Evolutionary conservation across 2,888 invertebrate species (phyloP).

Genomic region (Hypselothyrea guttata): DNA sequence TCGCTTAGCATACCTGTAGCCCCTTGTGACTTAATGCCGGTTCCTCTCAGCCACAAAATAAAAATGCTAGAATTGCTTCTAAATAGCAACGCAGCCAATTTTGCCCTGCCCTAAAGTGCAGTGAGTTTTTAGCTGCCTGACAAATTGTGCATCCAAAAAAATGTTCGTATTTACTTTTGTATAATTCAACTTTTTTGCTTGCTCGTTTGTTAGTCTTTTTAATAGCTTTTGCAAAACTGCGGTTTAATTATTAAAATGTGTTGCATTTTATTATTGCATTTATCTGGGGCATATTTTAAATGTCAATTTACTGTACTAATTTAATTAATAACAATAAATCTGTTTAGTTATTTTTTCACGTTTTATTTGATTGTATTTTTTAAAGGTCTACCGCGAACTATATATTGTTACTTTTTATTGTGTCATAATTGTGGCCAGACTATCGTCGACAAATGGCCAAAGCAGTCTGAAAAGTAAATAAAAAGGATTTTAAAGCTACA

Average conservation of each 20-base stretch:
- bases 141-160: slow-evolving; percentile 48
- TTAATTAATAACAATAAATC: slow-evolving; percentile 57
- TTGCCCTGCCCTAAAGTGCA: background rate
- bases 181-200: slow-evolving; percentile 21
- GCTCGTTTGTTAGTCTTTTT: slow-evolving; percentile 30
- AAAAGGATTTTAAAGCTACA: slow-evolving; percentile 23
- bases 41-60: slow-evolving; percentile 5
- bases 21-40: slow-evolving; percentile 1
- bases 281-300: slow-evolving; percentile 49
- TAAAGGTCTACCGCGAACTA: slow-evolving; percentile 10
- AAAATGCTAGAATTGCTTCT: slow-evolving; percentile 13
- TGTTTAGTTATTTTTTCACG: slow-evolving; percentile 13
- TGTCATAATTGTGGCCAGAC: slow-evolving; percentile 52
- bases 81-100: slow-evolving; percentile 23
- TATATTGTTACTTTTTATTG: slow-evolving; percentile 13
- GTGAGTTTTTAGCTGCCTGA: slow-evolving; percentile 23
- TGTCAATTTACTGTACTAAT: slow-evolving; percentile 41
- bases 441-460: slow-evolving; percentile 27
- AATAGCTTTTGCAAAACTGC: slow-evolving; percentile 38
- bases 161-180: slow-evolving; percentile 7
- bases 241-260: slow-evolving; percentile 75
- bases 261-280: slow-evolving; percentile 48
- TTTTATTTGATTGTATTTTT: slow-evolving; percentile 1
- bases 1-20: slow-evolving; percentile 5
- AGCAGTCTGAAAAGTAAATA: slow-evolving; percentile 23